Base-by-base conservation (phyloP, 2,888 invertebrate genomes). In the Hydropsyche betteni region DNA sequence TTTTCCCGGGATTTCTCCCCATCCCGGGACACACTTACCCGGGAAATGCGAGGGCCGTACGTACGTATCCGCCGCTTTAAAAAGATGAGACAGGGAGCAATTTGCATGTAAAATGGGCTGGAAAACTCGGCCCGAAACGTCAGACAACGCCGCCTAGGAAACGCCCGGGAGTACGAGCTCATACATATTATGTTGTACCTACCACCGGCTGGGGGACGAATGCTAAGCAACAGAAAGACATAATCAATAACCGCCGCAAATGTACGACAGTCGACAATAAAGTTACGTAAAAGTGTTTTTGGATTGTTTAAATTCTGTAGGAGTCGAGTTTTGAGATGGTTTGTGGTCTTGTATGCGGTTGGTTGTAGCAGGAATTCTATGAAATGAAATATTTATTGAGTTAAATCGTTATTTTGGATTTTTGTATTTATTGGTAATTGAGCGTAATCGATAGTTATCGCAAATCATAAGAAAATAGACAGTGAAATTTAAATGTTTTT, bases 91-190 rank as follows among this genome's bases (percentile, higher is more conserved):
- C 72, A 61, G 72, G 52, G 72, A 38, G 58, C 69, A 72, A 72
- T 72, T 72, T 72, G 72, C 72, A 72, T 72, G 72, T 55, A 72
- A 72, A 72, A 72, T 72, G 72, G 61, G 72, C 58, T 52, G 72
- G 72, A 72, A 72, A 72, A 72, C 72, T 72, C 72, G 38, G 24
- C 7, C 72, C 55, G 72, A 72, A 69, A 70, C 70, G 70, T 70
- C 70, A 70, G 70, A 70, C 70, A 70, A 70, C 70, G 70, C 70
- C 52, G 36, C 12, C 33, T 8, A 70, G 70, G 70, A 70, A 70
- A 70, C 51, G 70, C 53, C 14, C 33, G 10, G 10, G 24, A 70
- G 53, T 51, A 70, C 33, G 64, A 36, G 34, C 10, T 8, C 10
- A 64, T 64, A 12, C 64, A 36, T 64, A 64, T 33, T 44, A 44